Evolutionary conservation across 2,888 invertebrate species (phyloP).

Genomic region (Anticlea derivata): DNA sequence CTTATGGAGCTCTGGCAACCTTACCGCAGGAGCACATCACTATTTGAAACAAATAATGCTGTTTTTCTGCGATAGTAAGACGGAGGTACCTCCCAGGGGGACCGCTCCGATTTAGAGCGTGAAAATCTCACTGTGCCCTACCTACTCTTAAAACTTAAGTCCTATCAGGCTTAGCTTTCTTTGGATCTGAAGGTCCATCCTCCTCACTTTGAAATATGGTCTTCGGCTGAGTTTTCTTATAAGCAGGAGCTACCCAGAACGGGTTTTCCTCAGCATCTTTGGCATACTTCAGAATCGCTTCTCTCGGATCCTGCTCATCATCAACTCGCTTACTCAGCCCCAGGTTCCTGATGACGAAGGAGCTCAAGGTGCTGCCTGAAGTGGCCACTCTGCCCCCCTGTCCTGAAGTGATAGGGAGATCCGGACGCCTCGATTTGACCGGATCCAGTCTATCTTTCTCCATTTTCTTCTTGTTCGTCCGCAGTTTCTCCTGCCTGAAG

Average conservation of each 20-base stretch:
- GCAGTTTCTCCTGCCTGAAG: constrained; percentile 95
- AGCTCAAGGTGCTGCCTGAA: constrained; percentile 97
- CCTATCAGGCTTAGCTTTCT: constrained; percentile 74
- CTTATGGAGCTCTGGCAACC: too few species aligned
- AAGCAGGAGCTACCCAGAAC: constrained; percentile 97
- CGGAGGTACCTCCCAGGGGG: too few species aligned
- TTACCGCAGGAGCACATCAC: too few species aligned
- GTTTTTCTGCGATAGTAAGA: too few species aligned
- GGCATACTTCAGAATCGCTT: constrained; percentile 96
- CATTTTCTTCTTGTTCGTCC: constrained; percentile 94
- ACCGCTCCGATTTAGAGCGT: too few species aligned
- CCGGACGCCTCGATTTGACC: constrained; percentile 91
- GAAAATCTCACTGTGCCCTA: too few species aligned
- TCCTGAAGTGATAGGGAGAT: constrained; percentile 94
- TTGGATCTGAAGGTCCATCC: constrained; percentile 79
- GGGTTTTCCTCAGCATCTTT: constrained; percentile 98
- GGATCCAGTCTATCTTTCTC: constrained; percentile 96
- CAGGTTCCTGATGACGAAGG: constrained; percentile 97
- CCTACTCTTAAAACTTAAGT: too few species aligned
- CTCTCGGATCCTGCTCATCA: constrained; percentile 96
- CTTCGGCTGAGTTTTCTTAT: constrained; percentile 94
- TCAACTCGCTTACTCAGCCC: constrained; percentile 96
- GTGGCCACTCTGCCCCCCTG: constrained; percentile 97
- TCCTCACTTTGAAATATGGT: constrained; percentile 88
- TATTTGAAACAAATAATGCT: too few species aligned